Evolutionary conservation across 2,113 vertebrate genomes (phyloP).

Genomic region (Proterorhinus semilunaris): DNA sequence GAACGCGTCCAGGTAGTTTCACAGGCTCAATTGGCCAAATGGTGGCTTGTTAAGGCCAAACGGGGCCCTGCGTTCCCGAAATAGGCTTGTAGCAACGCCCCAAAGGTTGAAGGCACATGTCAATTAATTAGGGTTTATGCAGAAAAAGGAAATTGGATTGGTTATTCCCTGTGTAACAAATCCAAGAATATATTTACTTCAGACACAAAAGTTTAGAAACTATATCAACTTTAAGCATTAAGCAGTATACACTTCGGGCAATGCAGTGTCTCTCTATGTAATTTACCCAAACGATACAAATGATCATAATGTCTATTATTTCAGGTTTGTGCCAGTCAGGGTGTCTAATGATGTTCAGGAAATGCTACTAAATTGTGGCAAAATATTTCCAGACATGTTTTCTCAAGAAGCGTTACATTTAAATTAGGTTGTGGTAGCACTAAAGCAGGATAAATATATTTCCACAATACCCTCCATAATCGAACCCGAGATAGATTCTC

Average conservation of each 20-base stretch:
- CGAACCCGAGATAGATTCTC: background rate
- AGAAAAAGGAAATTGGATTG: background rate
- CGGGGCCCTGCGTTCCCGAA: slow-evolving; percentile 10
- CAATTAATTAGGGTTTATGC: background rate
- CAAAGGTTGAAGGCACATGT: slow-evolving; percentile 5
- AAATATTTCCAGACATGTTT: too few species aligned
- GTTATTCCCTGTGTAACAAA: background rate
- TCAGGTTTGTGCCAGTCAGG: too few species aligned
- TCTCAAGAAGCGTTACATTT: too few species aligned
- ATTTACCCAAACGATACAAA: too few species aligned
- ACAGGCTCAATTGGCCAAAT: slow-evolving; percentile 17
- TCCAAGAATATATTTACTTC: background rate
- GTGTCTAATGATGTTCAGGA: too few species aligned
- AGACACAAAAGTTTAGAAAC: background rate
- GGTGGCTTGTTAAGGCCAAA: slow-evolving; percentile 9
- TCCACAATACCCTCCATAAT: background rate
- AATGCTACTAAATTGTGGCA: too few species aligned
- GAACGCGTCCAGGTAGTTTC: slow-evolving; percentile 8
- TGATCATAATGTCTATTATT: too few species aligned
- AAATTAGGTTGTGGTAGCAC: too few species aligned
- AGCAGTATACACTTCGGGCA: too few species aligned
- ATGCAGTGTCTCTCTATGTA: too few species aligned
- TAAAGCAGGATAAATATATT: background rate
- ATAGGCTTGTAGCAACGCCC: slow-evolving; percentile 7
- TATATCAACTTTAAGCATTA: background rate